phyloP scores from a whole-genome alignment of 2,888 invertebrate genomes.

The Drosophila villosipedis region DNA sequence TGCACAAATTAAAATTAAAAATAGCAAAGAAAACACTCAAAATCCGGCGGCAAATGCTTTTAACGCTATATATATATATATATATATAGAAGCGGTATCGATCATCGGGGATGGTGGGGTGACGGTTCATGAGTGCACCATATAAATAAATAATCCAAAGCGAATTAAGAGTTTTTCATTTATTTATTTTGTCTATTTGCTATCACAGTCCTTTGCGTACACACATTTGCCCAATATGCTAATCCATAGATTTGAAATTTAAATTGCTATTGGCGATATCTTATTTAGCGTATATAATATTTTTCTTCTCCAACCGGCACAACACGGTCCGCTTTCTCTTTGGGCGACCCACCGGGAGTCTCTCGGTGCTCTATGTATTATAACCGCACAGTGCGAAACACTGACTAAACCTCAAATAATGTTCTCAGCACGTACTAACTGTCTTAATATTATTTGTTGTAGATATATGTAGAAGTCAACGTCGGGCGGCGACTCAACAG shows the following conservation, averaged over 20 bases:
- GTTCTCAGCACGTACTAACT: constrained; percentile 84
- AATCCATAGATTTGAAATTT: neutral
- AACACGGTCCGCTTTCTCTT: constrained; percentile 10
- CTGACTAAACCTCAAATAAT: constrained; percentile 83
- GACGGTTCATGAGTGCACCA: constrained; percentile 48
- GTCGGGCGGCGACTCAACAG: constrained; percentile 48
- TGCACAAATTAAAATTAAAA: constrained; percentile 72
- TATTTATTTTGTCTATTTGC: neutral
- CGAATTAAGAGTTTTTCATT: constrained; percentile 7
- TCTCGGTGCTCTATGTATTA: constrained; percentile 69
- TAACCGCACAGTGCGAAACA: constrained; percentile 80
- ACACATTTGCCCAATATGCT: constrained; percentile 5
- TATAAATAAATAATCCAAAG: constrained; percentile 52
- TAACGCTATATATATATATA: constrained; percentile 33
- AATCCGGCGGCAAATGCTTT: constrained; percentile 45
- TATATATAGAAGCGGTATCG: constrained; percentile 6
- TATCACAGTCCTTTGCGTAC: constrained; percentile 33
- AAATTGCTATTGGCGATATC: neutral
- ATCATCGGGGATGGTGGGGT: constrained; percentile 26
- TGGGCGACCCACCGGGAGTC: constrained; percentile 33
- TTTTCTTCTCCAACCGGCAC: constrained; percentile 43
- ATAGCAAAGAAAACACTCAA: constrained; percentile 55
- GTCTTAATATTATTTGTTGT: constrained; percentile 83
- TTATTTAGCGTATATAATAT: constrained; percentile 2
- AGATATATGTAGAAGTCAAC: constrained; percentile 81